These are phyloP conservation scores for Perithous albicinctus DNA, from an alignment of 2,888 invertebrate species.

Conservation along the genomic window DNA sequence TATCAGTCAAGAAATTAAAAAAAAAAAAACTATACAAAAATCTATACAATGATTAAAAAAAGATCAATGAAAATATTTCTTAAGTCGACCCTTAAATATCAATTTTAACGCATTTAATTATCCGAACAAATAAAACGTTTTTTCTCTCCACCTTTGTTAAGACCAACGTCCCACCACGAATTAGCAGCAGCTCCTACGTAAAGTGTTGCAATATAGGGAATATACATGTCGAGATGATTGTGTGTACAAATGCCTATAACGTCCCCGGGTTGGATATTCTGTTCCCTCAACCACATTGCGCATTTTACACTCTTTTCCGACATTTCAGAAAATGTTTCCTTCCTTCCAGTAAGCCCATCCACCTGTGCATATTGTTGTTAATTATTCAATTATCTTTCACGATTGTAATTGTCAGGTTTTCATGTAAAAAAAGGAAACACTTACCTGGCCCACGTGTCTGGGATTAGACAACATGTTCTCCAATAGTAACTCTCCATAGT, in stretches of 20 bases:
- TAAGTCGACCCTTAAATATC: background rate
- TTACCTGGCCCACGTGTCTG: slow-evolving; percentile 71
- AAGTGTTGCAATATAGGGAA: slow-evolving; percentile 75
- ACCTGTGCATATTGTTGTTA: slow-evolving; percentile 67
- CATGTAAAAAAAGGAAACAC: slow-evolving; percentile 18
- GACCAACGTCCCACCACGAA: slow-evolving; percentile 75
- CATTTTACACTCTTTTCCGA: slow-evolving; percentile 75
- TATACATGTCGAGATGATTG: slow-evolving; percentile 75
- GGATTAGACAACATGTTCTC: slow-evolving; percentile 66
- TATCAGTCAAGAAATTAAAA: background rate
- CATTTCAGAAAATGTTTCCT: slow-evolving; percentile 73
- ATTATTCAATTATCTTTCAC: background rate
- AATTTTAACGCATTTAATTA: background rate
- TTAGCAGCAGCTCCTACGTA: slow-evolving; percentile 76
- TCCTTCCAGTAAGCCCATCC: slow-evolving; percentile 70
- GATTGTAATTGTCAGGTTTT: background rate
- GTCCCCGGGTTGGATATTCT: slow-evolving; percentile 73
- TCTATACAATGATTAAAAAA: too few species aligned
- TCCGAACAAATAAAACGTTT: background rate
- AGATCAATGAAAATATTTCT: too few species aligned
- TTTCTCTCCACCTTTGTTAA: slow-evolving; percentile 72
- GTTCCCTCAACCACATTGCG: slow-evolving; percentile 77
- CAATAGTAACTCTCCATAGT: slow-evolving; percentile 68
- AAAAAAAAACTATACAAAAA: too few species aligned
- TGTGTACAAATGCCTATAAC: slow-evolving; percentile 75